phyloP scores from a whole-genome alignment of 2,797 vertebrate species.

The Avahi laniger region DNA sequence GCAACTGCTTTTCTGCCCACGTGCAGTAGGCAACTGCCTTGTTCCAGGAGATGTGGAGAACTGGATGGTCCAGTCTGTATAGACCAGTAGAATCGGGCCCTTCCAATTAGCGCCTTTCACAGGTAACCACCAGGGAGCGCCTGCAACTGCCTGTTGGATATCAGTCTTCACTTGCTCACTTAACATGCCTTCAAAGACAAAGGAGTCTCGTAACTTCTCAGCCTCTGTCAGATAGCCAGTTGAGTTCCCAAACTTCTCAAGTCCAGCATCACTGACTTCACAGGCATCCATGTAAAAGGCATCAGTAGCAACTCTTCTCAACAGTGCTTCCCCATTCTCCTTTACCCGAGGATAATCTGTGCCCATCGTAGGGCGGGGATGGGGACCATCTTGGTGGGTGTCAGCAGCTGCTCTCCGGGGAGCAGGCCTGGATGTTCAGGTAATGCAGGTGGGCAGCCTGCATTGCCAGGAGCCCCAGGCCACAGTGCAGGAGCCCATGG shows the following conservation, averaged over 20 bases:
- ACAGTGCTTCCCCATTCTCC: constrained; percentile 94
- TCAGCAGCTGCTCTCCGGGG: too few relatives aligned
- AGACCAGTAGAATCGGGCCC: too few relatives aligned
- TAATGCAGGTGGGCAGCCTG: too few relatives aligned
- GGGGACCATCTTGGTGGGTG: constrained; percentile 88
- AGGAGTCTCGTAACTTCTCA: constrained; percentile 96
- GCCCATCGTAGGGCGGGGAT: constrained; percentile 90
- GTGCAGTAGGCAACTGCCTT: constrained; percentile 92
- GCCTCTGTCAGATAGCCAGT: constrained; percentile 94
- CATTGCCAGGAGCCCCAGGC: too few relatives aligned
- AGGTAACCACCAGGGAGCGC: too few relatives aligned
- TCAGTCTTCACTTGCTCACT: constrained; percentile 88
- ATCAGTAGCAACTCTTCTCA: constrained; percentile 87
- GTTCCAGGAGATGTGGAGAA: constrained; percentile 94
- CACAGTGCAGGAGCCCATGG: too few relatives aligned
- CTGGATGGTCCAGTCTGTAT: constrained; percentile 92
- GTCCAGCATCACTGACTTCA: constrained; percentile 94
- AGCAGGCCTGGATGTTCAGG: too few relatives aligned
- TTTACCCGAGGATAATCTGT: constrained; percentile 93
- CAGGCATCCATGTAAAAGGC: constrained; percentile 93
- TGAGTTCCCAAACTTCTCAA: constrained; percentile 89
- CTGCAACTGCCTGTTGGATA: constrained; percentile 86
- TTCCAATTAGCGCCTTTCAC: too few relatives aligned
- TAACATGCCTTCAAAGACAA: constrained; percentile 96
- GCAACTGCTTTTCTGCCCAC: constrained; percentile 93